Evolutionary conservation across 1,140 invertebrate species (phyloP).

Genomic region (Drosophila rhopaloa): DNA sequence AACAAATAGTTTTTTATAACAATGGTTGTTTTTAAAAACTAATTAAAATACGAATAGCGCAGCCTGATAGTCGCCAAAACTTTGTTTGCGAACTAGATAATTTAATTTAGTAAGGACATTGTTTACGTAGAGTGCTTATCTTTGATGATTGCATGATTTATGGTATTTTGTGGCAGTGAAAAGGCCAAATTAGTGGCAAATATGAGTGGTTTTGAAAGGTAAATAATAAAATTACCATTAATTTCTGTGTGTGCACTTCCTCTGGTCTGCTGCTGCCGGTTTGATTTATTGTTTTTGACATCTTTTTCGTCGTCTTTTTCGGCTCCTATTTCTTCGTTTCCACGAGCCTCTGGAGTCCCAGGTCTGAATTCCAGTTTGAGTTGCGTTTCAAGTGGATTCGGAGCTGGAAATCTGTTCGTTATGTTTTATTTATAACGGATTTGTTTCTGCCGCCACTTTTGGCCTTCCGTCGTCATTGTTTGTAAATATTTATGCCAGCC

Average conservation of each 20-base stretch:
- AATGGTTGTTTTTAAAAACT: too few relatives aligned
- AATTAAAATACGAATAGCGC: too few relatives aligned
- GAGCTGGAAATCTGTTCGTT: conserved; percentile 56
- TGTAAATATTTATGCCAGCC: conserved; percentile 72
- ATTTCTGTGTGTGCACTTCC: conserved; percentile 20
- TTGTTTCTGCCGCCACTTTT: conserved; percentile 55
- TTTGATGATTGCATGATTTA: too few relatives aligned
- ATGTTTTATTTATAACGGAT: conserved; percentile 82
- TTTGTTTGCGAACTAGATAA: too few relatives aligned
- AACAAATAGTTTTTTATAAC: too few relatives aligned
- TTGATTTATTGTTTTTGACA: conserved; percentile 81
- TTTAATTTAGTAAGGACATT: too few relatives aligned
- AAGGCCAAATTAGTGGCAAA: not conserved
- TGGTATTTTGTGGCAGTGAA: too few relatives aligned
- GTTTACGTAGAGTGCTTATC: too few relatives aligned
- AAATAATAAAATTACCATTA: not conserved
- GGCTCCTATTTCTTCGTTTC: conserved; percentile 48
- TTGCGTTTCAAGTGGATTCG: conserved; percentile 67
- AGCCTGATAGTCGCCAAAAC: too few relatives aligned
- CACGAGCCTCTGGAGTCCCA: not conserved
- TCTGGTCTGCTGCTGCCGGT: conserved; percentile 29
- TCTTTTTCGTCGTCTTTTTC: conserved; percentile 49
- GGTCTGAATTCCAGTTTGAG: conserved; percentile 23
- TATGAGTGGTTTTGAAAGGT: not conserved
- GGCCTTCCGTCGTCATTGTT: conserved; percentile 56